Conservation (phyloP, 2,888 invertebrate genomes). For the Shargacucullia verbasci region DNA sequence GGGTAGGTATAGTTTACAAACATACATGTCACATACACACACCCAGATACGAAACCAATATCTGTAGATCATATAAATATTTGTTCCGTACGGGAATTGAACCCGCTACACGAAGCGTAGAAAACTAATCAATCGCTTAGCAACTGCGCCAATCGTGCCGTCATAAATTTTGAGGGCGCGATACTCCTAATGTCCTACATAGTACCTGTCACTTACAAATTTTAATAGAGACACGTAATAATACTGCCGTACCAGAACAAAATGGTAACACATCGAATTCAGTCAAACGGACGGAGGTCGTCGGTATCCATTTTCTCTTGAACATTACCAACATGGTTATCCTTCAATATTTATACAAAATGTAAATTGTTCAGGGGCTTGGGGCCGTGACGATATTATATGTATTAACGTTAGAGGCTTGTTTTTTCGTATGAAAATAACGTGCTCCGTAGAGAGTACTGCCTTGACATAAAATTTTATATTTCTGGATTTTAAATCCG, state of each 20-base stretch:
- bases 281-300: constrained; percentile 47
- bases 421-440: constrained; percentile 70
- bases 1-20: no score
- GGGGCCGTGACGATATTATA: constrained; percentile 62
- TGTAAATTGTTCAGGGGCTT: constrained; percentile 77
- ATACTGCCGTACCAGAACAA: constrained; percentile 26
- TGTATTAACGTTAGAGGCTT: constrained; percentile 58
- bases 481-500: constrained; percentile 39
- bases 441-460: constrained; percentile 60
- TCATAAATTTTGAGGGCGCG: no score
- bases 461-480: constrained; percentile 62
- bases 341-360: constrained; percentile 77
- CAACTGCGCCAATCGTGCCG: no score
- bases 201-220: no score
- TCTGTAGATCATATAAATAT: no score
- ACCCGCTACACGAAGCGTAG: no score
- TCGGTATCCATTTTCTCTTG: constrained; percentile 60
- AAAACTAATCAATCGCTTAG: no score
- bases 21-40: no score
- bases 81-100: no score
- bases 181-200: no score
- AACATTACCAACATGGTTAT: constrained; percentile 63
- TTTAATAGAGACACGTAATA: no score
- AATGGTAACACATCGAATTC: constrained; percentile 32
- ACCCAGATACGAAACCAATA: no score